Evolutionary conservation across 2,888 invertebrate genomes (phyloP), one percentile per base, ranked within the genome.

Genomic region (Herminia tarsipennalis): DNA sequence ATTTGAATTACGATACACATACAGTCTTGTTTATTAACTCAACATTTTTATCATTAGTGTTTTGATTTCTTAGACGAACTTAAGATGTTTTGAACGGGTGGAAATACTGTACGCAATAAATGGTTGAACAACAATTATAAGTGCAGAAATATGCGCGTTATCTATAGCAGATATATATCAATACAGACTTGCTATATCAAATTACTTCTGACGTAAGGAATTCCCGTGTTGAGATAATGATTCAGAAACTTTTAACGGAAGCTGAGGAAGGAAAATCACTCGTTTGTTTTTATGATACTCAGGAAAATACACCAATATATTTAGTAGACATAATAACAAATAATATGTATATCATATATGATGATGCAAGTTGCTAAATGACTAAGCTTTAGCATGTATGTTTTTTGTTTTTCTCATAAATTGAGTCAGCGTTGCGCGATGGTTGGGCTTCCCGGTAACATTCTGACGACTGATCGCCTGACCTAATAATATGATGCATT

Each of bases 361-460:
- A 47, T 64, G 62, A 56, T 59, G 52, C 59, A 62, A 62, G 35
- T 46, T 43, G 13, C 27, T 29, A 27, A 52, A 44, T 66, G 66
- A 66, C 45, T 66, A 68, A 66, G 53, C 36, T 41, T 45, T 48
- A 21, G 38, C 52, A 33, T 47, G 36, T 44, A 52, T 55, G 60
- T 60, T 65, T 66, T 36, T 62, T 65, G 47, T 65, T 73, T 64
- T 79, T 78, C 70, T 67, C 38, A 62, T 62, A 57, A 70, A 65
- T 59, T 81, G 83, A 83, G 66, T 83, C 83, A 83, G 69, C 56
- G 27, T 52, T 58, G 66, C 64, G 14, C 44, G 29, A 40, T 56
- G 57, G 61, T 53, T 53, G 59, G 61, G 62, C 45, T 78, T 78
- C 75, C 66, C 59, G 60, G 70, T 73, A 80, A 69, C 71, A 46